Base-by-base conservation (phyloP, 2,888 invertebrate species). In the Cheilosia impressa region DNA sequence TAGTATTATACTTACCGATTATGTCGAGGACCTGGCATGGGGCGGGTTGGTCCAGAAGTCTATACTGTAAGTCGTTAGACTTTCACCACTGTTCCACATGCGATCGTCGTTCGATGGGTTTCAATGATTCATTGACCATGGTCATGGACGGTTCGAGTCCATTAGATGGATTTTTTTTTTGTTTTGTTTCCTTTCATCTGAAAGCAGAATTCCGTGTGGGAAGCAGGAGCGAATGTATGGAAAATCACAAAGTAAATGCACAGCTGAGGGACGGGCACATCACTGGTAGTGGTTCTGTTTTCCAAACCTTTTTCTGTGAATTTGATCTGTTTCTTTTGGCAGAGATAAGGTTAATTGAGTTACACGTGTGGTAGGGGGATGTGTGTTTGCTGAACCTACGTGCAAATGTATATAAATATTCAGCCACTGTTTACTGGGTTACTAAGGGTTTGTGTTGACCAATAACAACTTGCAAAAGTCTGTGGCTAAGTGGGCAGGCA, bases 51-150 rank as follows among this genome's bases (percentile, higher is more conserved):
- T 27, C 73, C 66, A 53, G 68, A 19, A 53, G 41, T 50, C n/a
- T 58, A 55, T n/a, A 57, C 53, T 38, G 38, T 47, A 19, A 66
- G 31, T 38, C 22, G 53, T 52, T 53, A 41, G 58, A 71, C 72
- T 72, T 78, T 72, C 83, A 73, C 53, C 60, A 43, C 55, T 68
- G 62, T 72, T 78, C 38, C 83, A 68, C 83, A 83, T 83, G 83
- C 83, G 73, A 83, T 78, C 66, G 47, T 68, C 66, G 66, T 83
- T 83, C 77, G 31, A 83, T 78, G 72, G 77, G 82, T 72, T 78
- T 68, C 83, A 83, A 83, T 83, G 78, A 83, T 83, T 83, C 83
- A 83, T 78, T 83, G 83, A 78, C 83, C 83, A 83, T 73, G 83
- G 78, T 52, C 83, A 83, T 83, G 78, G 83, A 78, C 57, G 68